Evolutionary conservation across 2,888 invertebrate genomes (phyloP).

Genomic region (Dioctria linearis): DNA sequence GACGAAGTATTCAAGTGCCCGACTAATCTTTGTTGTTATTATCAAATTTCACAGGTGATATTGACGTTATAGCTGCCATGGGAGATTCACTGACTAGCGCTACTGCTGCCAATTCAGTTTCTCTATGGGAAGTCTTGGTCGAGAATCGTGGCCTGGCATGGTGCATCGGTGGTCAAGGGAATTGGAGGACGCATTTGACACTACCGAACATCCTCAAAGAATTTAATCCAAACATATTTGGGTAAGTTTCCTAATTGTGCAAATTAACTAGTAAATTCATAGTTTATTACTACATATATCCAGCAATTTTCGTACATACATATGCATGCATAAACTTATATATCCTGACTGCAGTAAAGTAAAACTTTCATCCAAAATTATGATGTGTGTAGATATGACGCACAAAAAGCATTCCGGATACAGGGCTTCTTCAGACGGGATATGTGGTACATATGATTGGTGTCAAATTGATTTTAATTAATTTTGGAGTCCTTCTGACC

Average conservation of each 20-base stretch:
- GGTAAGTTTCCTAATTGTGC: slow-evolving; percentile 66
- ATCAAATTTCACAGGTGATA: slow-evolving; percentile 71
- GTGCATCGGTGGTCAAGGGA: slow-evolving; percentile 72
- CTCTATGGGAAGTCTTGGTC: slow-evolving; percentile 69
- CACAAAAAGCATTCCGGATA: background rate
- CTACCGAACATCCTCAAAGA: slow-evolving; percentile 76
- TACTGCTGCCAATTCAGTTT: slow-evolving; percentile 72
- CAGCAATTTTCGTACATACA: background rate
- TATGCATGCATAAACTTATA: too few relatives aligned
- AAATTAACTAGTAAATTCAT: background rate
- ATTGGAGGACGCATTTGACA: slow-evolving; percentile 73
- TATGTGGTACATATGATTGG: slow-evolving; percentile 28
- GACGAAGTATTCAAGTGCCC: slow-evolving; percentile 5
- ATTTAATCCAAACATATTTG: slow-evolving; percentile 77
- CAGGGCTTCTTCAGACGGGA: background rate
- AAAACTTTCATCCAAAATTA: background rate
- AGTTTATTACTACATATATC: slow-evolving; percentile 2
- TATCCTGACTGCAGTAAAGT: too few relatives aligned
- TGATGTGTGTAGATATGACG: background rate
- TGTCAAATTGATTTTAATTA: slow-evolving; percentile 58
- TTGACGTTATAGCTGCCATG: slow-evolving; percentile 75
- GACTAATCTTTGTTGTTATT: slow-evolving; percentile 13
- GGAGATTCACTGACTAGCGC: slow-evolving; percentile 77
- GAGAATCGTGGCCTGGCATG: slow-evolving; percentile 73
- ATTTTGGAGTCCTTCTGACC: slow-evolving; percentile 42